Evolutionary conservation across 2,113 vertebrate species (phyloP).

Genomic region (Lichenostomus cassidix): DNA sequence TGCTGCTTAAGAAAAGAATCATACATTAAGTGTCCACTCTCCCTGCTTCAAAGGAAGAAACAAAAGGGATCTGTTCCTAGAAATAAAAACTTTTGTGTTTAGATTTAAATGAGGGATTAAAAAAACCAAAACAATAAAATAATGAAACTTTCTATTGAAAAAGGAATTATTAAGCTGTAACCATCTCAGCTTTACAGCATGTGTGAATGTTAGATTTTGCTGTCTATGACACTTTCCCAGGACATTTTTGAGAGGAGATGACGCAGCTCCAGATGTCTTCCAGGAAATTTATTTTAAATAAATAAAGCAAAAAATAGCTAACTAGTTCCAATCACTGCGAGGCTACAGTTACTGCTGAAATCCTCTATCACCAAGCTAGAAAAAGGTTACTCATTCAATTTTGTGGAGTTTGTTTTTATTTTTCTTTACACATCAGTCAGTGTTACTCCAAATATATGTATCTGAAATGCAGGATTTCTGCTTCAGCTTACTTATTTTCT

Average conservation of each 20-base stretch:
- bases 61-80: not conserved
- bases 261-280: conserved; percentile 70
- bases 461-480: not conserved
- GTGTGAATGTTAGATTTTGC: conserved; percentile 13
- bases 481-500: not conserved
- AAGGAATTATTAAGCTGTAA: not conserved
- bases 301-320: conserved; percentile 68
- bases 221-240: conserved; percentile 67
- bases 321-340: not conserved
- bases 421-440: not conserved
- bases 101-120: not conserved
- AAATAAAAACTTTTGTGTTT: conserved; percentile 1
- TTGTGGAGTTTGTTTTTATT: not conserved
- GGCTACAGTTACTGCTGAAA: conserved; percentile 34
- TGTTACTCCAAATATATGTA: not conserved
- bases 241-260: conserved; percentile 62
- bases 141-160: not conserved
- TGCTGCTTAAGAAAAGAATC: not conserved
- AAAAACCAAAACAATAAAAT: not conserved
- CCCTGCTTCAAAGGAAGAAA: not conserved
- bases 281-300: conserved; percentile 68
- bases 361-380: not conserved
- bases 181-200: not conserved
- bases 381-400: not conserved
- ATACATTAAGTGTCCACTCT: not conserved